These are phyloP conservation scores for Drosophila nigromelanica DNA, from an alignment of 1,140 invertebrate genomes.

Conservation along the genomic window DNA sequence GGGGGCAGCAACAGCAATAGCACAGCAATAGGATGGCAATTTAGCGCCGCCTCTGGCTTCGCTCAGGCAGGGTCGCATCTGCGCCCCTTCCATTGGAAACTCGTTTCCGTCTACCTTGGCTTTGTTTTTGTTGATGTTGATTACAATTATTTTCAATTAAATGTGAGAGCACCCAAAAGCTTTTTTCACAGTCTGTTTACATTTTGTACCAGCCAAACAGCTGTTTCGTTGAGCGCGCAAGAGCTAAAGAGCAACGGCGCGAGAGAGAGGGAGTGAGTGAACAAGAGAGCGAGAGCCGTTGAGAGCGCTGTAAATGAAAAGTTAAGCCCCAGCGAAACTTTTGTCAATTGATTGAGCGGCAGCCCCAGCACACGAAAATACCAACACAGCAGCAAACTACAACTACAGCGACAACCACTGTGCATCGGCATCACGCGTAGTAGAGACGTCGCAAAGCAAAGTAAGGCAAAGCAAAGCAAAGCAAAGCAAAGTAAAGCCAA, in stretches of 20 bases:
- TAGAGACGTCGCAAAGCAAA: slow-evolving; percentile 31
- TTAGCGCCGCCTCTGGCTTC: slow-evolving; percentile 20
- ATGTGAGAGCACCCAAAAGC: slow-evolving; percentile 49
- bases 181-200: slow-evolving; percentile 73
- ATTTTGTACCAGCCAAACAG: slow-evolving; percentile 66
- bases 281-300: slow-evolving; percentile 12
- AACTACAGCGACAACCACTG: slow-evolving; percentile 23
- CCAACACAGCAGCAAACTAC: slow-evolving; percentile 17
- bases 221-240: slow-evolving; percentile 49
- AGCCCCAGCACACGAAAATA: slow-evolving; percentile 37
- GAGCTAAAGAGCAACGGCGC: slow-evolving; percentile 28
- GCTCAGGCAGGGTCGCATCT: slow-evolving; percentile 12
- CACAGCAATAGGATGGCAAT: slow-evolving; percentile 19
- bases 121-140: slow-evolving; percentile 68
- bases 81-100: slow-evolving; percentile 45
- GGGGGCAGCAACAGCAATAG: slow-evolving; percentile 11
- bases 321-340: slow-evolving; percentile 55
- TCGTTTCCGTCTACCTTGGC: slow-evolving; percentile 75
- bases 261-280: slow-evolving; percentile 13
- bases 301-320: slow-evolving; percentile 47
- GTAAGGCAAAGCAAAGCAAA: slow-evolving; percentile 22
- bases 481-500: slow-evolving; percentile 21
- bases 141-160: slow-evolving; percentile 74
- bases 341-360: slow-evolving; percentile 75
- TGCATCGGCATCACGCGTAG: slow-evolving; percentile 14